These are phyloP conservation scores for Hydropsyche betteni DNA, from an alignment of 2,888 invertebrate species.

Conservation along the genomic window DNA sequence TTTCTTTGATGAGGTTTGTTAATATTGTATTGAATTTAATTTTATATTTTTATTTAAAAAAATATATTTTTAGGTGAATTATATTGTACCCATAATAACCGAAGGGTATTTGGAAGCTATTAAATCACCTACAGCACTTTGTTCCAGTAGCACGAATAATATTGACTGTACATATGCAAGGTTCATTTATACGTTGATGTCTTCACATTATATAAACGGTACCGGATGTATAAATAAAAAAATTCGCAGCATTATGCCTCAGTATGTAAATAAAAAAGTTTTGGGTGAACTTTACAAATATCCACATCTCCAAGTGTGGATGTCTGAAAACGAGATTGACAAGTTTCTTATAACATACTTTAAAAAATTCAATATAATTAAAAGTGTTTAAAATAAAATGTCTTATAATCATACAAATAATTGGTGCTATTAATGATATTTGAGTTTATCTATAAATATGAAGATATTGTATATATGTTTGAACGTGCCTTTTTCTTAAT, in stretches of 20 bases:
- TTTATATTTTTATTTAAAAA: not conserved
- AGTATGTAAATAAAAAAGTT: slow-evolving; percentile 56
- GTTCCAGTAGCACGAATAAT: slow-evolving; percentile 61
- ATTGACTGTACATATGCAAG: slow-evolving; percentile 64
- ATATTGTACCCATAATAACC: slow-evolving; percentile 67
- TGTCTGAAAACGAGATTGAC: slow-evolving; percentile 62
- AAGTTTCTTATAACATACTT: slow-evolving; percentile 54
- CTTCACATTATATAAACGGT: slow-evolving; percentile 62
- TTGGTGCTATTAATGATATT: no score
- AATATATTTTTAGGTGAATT: slow-evolving; percentile 63
- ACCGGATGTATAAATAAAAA: slow-evolving; percentile 63
- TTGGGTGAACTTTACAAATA: slow-evolving; percentile 59
- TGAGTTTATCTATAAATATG: no score
- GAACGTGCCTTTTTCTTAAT: no score
- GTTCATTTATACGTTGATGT: slow-evolving; percentile 63
- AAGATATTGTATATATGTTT: no score
- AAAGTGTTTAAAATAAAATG: no score
- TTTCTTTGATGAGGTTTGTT: slow-evolving; percentile 65
- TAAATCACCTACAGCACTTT: slow-evolving; percentile 56
- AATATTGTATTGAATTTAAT: no score
- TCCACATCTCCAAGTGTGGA: slow-evolving; percentile 64
- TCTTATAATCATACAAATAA: no score
- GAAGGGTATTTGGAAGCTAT: slow-evolving; percentile 64
- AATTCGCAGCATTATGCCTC: slow-evolving; percentile 63
- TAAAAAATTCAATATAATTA: no score